Evolutionary conservation across 2,888 invertebrate genomes (phyloP).

Genomic region (Meloe dianella): DNA sequence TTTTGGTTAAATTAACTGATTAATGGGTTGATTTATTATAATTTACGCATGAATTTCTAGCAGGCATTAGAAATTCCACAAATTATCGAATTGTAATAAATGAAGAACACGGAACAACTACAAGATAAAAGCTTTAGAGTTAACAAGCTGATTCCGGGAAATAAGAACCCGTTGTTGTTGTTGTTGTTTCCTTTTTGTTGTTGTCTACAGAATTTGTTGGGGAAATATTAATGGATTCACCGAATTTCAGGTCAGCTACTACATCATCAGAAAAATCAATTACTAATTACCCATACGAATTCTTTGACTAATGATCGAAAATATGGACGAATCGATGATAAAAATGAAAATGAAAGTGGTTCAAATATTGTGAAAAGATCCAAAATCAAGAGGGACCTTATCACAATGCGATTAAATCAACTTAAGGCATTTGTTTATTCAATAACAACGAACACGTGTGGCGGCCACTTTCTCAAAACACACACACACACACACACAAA

Average conservation of each 20-base stretch:
- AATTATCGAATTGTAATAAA: not conserved
- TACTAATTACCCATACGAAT: not conserved
- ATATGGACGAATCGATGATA: not conserved
- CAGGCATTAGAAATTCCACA: too few relatives aligned
- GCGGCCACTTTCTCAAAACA: not conserved
- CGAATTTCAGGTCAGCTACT: not conserved
- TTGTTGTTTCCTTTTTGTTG: not conserved
- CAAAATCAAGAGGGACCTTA: too few relatives aligned
- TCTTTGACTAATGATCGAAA: not conserved
- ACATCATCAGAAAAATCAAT: not conserved
- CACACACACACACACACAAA: not conserved
- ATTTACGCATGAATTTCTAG: not conserved
- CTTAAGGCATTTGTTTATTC: not conserved
- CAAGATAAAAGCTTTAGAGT: not conserved
- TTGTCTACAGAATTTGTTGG: not conserved
- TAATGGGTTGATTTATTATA: not conserved
- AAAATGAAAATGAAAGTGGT: not conserved
- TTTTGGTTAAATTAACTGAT: slow-evolving; percentile 8
- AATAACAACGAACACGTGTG: not conserved
- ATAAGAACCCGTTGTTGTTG: not conserved
- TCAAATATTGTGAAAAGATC: not conserved
- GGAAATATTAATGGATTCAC: not conserved
- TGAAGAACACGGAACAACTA: not conserved
- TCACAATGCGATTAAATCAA: not conserved
- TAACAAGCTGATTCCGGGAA: not conserved